Conservation (phyloP, 2,797 vertebrate species). For the Enteromius paludinosus region DNA sequence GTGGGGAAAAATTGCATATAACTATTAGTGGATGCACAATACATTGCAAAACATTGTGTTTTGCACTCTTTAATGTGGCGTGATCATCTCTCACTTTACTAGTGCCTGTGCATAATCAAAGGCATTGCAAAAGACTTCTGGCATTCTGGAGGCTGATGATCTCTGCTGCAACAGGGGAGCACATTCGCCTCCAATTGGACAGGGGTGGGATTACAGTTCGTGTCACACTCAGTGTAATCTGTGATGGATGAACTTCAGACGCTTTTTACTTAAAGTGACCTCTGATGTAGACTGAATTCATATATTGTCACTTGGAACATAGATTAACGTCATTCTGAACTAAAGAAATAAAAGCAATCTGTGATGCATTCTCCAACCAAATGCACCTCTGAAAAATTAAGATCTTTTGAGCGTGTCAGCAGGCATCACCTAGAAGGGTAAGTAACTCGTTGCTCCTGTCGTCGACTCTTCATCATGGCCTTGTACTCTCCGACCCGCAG, state of each 20-base stretch:
- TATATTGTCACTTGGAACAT: background rate
- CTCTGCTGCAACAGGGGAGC: too few species aligned
- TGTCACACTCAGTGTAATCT: too few species aligned
- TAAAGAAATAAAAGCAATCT: background rate
- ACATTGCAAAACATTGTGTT: background rate
- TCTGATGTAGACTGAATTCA: too few species aligned
- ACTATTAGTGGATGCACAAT: background rate
- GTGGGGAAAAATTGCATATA: too few species aligned
- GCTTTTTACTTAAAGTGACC: too few species aligned
- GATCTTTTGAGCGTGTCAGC: background rate
- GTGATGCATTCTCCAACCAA: background rate
- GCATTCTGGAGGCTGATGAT: too few species aligned
- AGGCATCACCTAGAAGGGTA: conserved; percentile 74
- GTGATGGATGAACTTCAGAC: too few species aligned
- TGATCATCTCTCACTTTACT: too few species aligned
- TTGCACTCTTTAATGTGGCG: background rate
- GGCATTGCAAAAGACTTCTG: too few species aligned
- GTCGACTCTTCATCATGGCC: conserved; percentile 94
- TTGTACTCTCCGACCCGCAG: conserved; percentile 97
- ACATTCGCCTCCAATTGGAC: too few species aligned
- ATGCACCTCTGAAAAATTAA: background rate
- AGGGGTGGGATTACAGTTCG: too few species aligned
- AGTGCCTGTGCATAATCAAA: too few species aligned
- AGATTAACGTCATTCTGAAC: background rate
- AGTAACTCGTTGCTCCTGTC: conserved; percentile 88